Base-by-base conservation (phyloP, 1,140 invertebrate genomes). In the Nephila pilipes region DNA sequence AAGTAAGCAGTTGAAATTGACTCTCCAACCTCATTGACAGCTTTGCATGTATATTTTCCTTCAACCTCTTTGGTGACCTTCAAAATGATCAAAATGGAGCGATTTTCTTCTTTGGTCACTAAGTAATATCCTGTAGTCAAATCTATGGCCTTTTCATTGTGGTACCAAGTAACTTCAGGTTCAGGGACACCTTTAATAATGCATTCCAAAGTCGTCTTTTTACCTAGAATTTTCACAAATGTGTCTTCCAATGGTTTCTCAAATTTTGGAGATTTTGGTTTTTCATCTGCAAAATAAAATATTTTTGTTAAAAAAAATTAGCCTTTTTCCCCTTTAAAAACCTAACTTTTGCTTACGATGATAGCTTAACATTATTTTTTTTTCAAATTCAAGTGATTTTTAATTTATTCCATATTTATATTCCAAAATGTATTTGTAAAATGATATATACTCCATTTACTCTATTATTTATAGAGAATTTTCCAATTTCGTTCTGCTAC, bases 81-180 rank as follows among this genome's bases (percentile, higher is more conserved):
- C 69, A 96, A 95, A 93, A 99, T 97, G 25, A 96, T 97, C 90
- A 98, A 96, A 25, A 96, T 96, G 2, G 98, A 97, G 95, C 96
- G 97, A 87, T 97, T 97, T 90, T 98, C 97, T 95, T 97, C 96
- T 94, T 98, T 97, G 94, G 96, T 96, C 94, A 98, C 96, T 95
- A 97, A 96, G 20, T 97, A 95, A 95, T 97, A 97, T 92, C 97
- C 97, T 38, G 97, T 97, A 93, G 97, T 97, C 94, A 94, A 94
- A 38, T 97, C 96, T 92, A 99, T 96, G 93, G 98, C 96, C 95
- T 97, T 97, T 94, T 98, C 97, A 95, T 98, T 97, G 95, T 97
- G 97, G 95, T 98, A 98, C 98, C 98, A 99, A 94, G 97, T 97
- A 94, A 99, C 97, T 96, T 98, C 97, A 97, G 98, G 98, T 94